Percentiles rank a stretch among this genome's conserved stretches.
Conservation (phyloP, 1,140 invertebrate genomes). For the Drosophila seguyi region DNA sequence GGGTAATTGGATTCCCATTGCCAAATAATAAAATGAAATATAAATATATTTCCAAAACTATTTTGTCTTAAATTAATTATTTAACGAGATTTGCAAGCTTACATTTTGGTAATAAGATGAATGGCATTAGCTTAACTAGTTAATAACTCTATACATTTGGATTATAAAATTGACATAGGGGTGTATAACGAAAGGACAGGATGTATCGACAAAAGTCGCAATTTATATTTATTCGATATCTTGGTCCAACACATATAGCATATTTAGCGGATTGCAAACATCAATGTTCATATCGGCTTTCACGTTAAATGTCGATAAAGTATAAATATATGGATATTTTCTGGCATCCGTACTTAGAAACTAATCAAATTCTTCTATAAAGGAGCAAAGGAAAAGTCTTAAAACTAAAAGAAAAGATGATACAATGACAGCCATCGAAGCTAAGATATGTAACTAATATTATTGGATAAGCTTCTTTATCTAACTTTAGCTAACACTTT, state of each 20-base stretch:
- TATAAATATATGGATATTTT: neutral
- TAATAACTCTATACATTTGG: neutral
- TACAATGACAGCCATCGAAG: neutral
- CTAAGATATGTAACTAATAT: conserved; percentile 12
- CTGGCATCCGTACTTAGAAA: neutral
- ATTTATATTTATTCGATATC: too few species aligned
- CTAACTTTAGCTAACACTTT: conserved; percentile 20
- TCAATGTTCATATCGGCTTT: neutral
- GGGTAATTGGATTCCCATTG: too few species aligned
- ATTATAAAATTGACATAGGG: too few species aligned
- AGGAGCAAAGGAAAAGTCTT: neutral
- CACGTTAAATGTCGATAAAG: neutral
- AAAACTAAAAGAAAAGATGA: neutral
- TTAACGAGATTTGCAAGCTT: neutral
- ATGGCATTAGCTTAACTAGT: neutral
- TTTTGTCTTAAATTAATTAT: neutral
- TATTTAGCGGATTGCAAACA: neutral
- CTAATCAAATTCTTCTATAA: neutral
- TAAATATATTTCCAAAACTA: neutral
- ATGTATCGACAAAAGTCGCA: neutral
- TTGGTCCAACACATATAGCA: too few species aligned
- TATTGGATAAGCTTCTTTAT: conserved; percentile 21
- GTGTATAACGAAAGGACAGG: neutral
- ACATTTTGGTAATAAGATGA: neutral
- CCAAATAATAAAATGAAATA: neutral